A percentile compares a stretch with the other conserved stretches of the same genome.
Evolutionary conservation across 2,888 invertebrate species (phyloP).

Genomic region (Drosophila ustulata): DNA sequence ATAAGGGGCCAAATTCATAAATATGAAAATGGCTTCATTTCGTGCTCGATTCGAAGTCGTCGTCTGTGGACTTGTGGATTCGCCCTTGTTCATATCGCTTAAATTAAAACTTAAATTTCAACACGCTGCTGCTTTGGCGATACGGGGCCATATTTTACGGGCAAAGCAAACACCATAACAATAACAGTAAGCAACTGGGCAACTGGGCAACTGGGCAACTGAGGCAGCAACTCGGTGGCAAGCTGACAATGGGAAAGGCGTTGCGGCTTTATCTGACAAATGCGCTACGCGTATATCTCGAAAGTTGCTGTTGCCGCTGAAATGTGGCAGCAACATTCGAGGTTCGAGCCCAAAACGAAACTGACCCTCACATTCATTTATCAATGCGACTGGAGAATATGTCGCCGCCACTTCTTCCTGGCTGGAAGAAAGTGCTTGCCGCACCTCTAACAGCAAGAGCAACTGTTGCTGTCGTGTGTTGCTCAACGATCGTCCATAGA

Average conservation of each 20-base stretch:
- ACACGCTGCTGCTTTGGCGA: constrained; percentile 66
- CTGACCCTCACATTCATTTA: constrained; percentile 81
- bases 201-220: too few relatives aligned
- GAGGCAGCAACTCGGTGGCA: constrained; percentile 53
- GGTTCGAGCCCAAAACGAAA: constrained; percentile 47
- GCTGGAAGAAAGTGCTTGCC: constrained; percentile 57
- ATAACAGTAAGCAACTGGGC: constrained; percentile 18
- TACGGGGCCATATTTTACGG: constrained; percentile 69
- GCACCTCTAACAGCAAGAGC: constrained; percentile 53
- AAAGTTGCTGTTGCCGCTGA: constrained; percentile 66
- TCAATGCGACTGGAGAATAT: constrained; percentile 69
- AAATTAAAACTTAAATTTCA: constrained; percentile 81
- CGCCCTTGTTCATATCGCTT: constrained; percentile 72
- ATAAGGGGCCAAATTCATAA: constrained; percentile 80
- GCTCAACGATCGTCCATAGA: constrained; percentile 47
- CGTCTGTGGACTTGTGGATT: constrained; percentile 30
- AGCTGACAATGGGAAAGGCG: constrained; percentile 78
- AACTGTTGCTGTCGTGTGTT: constrained; percentile 35
- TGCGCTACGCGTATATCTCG: constrained; percentile 78
- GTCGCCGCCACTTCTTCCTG: constrained; percentile 48
- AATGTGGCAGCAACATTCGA: constrained; percentile 32
- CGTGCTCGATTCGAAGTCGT: constrained; percentile 46
- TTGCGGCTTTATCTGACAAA: constrained; percentile 77
- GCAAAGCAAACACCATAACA: constrained; percentile 63
- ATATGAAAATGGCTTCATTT: constrained; percentile 82